Base-by-base conservation (phyloP, 2,113 vertebrate species). In the Periophthalmodon schlosseri region DNA sequence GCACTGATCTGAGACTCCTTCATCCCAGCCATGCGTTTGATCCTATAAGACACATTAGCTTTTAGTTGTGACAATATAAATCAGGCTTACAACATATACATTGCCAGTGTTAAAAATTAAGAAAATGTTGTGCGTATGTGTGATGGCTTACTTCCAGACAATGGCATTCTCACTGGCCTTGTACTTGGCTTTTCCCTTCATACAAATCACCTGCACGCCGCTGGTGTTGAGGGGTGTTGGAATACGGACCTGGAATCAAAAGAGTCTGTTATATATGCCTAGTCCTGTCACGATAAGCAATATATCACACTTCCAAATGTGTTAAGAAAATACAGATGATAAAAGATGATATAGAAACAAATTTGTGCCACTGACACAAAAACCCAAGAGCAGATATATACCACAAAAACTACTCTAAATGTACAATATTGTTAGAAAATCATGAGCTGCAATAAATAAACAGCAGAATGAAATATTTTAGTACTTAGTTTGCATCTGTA, bases 121-220 rank as follows among this genome's bases (percentile, higher is more conserved):
- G 67, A 24, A 5, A 46, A 58, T 52, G 39, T 4, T 68, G 21
- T 66, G 24, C 50, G 52, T 72, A 33, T 34, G 23, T 16, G 0
- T 52, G 0, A 9, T 72, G 44, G 92, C 98, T 96, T 87, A 99
- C 98, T 99, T 99, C 98, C 98, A 99, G 13, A 99, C 98, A 12
- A 99, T 99, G 93, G 98, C 98, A 46, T 99, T 99, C 93, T 99
- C 98, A 76, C 98, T 99, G 94, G 98, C 98, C 90, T 99, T 99
- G 92, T 99, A 99, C 91, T 99, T 99, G 0, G 98, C 98, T 87
- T 99, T 99, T 83, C 98, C 98, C 93, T 99, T 99, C 98, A 99
- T 99, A 87, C 98, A 99, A 92, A 99, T 99, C 86, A 99, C 98
- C 84, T 99, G 98, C 78, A 99, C 98, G 1, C 98, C 98, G 1